These are phyloP conservation scores for Xestia sexstrigata DNA, from an alignment of 2,888 invertebrate species.

Conservation along the genomic window DNA sequence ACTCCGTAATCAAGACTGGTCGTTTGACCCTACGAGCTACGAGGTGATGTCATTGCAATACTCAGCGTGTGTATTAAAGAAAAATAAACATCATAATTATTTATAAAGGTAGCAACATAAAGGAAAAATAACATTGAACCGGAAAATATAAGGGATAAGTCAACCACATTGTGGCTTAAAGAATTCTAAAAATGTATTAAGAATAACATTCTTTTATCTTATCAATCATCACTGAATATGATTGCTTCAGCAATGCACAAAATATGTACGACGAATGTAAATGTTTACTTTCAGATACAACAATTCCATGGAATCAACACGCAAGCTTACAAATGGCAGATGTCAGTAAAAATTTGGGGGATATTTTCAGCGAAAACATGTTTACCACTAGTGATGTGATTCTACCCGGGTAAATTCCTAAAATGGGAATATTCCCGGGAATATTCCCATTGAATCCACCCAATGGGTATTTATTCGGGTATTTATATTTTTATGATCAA, in stretches of 20 bases:
- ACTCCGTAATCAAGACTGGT: conserved; percentile 65
- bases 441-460: too few species aligned
- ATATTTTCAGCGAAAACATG: conserved; percentile 66
- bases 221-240: not conserved
- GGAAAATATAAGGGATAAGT: conserved; percentile 40
- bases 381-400: too few species aligned
- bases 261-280: conserved; percentile 22
- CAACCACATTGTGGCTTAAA: conserved; percentile 5
- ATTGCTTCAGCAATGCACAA: conserved; percentile 12
- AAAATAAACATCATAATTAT: conserved; percentile 63
- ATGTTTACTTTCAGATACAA: conserved; percentile 46
- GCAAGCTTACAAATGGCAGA: conserved; percentile 51
- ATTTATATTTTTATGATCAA: too few species aligned
- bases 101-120: conserved; percentile 46
- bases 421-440: too few species aligned
- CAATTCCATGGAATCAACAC: conserved; percentile 14
- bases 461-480: too few species aligned
- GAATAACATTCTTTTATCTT: not conserved
- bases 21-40: conserved; percentile 64
- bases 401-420: too few species aligned
- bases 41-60: conserved; percentile 69
- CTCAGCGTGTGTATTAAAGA: conserved; percentile 43
- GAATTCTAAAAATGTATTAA: not conserved
- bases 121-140: conserved; percentile 31
- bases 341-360: conserved; percentile 29